Evolutionary conservation across 2,888 invertebrate species (phyloP).

Genomic region (Aphidius colemani): DNA sequence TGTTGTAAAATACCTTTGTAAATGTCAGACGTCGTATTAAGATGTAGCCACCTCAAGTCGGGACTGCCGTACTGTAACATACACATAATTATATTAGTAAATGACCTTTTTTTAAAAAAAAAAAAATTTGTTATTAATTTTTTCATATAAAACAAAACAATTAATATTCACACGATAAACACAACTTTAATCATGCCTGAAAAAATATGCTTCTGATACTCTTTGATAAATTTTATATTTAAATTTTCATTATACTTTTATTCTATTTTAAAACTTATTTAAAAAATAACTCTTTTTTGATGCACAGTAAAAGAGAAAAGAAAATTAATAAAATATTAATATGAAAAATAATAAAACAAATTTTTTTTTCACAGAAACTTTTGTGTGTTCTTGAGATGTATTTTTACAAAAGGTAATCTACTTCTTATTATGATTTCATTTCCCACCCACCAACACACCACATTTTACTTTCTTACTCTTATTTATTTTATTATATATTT

Average conservation of each 20-base stretch:
- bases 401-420: conserved; percentile 33
- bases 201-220: conserved; percentile 5
- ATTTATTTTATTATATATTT: conserved; percentile 2
- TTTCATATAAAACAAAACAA: conserved; percentile 4
- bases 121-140: neutral
- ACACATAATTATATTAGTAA: conserved; percentile 47
- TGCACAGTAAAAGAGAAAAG: neutral
- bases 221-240: neutral
- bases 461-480: neutral
- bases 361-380: neutral
- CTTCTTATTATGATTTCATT: conserved; percentile 36
- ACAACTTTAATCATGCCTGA: conserved; percentile 1
- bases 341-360: neutral
- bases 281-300: neutral
- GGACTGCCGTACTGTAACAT: conserved; percentile 89
- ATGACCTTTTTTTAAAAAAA: neutral
- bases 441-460: neutral
- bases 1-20: conserved; percentile 46
- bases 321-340: neutral
- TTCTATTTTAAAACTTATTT: neutral
- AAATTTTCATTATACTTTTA: neutral
- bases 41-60: conserved; percentile 85
- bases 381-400: neutral
- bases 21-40: conserved; percentile 66
- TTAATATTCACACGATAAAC: conserved; percentile 6